Evolutionary conservation across 1,140 invertebrate species (phyloP).

Genomic region (Hypothenemus hampei): DNA sequence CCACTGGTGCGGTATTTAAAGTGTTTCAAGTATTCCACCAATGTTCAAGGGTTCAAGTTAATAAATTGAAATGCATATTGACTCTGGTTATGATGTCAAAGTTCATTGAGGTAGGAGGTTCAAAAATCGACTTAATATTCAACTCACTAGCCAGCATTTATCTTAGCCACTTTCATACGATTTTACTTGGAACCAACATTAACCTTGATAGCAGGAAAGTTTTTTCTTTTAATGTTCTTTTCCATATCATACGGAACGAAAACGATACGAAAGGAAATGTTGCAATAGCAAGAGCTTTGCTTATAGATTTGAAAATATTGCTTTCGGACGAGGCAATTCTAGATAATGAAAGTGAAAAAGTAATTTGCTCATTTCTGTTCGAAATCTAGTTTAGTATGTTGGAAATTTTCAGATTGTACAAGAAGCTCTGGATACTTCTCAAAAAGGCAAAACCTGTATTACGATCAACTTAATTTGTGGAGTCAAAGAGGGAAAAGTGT

Average conservation of each 20-base stretch:
- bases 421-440: neutral
- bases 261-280: conserved; percentile 52
- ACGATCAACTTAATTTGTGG: neutral
- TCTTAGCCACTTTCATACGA: conserved; percentile 63
- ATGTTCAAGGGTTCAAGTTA: conserved; percentile 77
- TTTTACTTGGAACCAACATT: conserved; percentile 77
- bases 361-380: no score
- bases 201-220: conserved; percentile 67
- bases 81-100: neutral
- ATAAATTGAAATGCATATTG: no score
- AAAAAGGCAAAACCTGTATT: neutral
- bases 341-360: conserved; percentile 68
- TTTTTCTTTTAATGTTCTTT: conserved; percentile 71
- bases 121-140: conserved; percentile 68
- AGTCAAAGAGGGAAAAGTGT: neutral
- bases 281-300: conserved; percentile 74
- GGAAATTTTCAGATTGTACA: no score
- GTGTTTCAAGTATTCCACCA: conserved; percentile 75
- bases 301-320: conserved; percentile 70
- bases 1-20: conserved; percentile 69
- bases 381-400: no score
- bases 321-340: conserved; percentile 84
- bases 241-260: conserved; percentile 68
- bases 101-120: conserved; percentile 67
- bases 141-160: conserved; percentile 71